phyloP scores from a whole-genome alignment of 2,797 vertebrate species.

The Mustela erminea region DNA sequence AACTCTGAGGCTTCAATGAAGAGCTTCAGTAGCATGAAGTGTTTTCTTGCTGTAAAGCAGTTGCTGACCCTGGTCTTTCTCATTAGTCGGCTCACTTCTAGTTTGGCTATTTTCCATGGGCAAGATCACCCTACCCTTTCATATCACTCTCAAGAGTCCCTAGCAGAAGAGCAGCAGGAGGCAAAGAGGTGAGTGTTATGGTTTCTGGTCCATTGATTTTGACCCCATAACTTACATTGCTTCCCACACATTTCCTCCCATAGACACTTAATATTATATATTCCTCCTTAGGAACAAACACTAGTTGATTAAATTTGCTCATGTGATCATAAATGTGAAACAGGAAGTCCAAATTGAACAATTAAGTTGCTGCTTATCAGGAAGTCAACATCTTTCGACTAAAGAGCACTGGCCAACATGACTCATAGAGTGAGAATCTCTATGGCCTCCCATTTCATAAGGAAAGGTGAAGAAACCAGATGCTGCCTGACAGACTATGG shows the following conservation, averaged over 20 bases:
- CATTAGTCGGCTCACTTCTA: background rate
- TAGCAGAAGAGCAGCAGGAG: background rate
- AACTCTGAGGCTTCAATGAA: background rate
- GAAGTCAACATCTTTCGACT: conserved; percentile 44
- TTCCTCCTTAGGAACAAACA: background rate
- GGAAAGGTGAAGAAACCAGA: conserved; percentile 46
- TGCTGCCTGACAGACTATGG: conserved; percentile 27
- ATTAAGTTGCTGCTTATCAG: conserved; percentile 57
- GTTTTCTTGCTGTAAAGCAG: background rate
- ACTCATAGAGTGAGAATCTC: conserved; percentile 16
- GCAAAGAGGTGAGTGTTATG: background rate
- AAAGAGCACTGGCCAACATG: conserved; percentile 53
- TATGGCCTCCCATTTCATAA: conserved; percentile 24
- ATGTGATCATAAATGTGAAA: conserved; percentile 48
- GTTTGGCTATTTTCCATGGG: background rate
- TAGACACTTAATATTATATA: background rate
- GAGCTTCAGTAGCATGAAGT: background rate
- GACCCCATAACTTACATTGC: background rate
- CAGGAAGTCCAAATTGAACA: conserved; percentile 50
- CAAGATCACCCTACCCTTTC: background rate
- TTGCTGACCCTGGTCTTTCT: background rate
- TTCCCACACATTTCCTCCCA: background rate
- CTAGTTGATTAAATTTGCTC: background rate
- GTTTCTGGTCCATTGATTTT: background rate
- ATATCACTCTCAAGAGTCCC: background rate